These are phyloP conservation scores for Hemaris fuciformis DNA, from an alignment of 2,888 invertebrate species.

Conservation along the genomic window DNA sequence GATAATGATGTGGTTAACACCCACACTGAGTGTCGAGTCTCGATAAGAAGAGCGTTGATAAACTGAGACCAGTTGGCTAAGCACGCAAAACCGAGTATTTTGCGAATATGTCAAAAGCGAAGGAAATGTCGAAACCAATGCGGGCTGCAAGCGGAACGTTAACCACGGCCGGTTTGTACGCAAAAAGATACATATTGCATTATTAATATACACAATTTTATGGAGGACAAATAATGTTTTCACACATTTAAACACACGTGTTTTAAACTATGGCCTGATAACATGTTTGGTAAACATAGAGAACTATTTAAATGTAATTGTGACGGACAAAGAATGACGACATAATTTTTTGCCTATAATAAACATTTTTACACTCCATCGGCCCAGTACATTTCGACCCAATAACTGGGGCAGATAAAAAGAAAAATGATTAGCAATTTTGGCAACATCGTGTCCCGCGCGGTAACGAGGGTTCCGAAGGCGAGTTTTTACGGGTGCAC, in stretches of 20 bases:
- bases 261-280: not conserved
- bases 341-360: not conserved
- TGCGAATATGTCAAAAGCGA: not conserved
- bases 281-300: not conserved
- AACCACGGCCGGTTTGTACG: not conserved
- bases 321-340: not conserved
- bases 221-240: not conserved
- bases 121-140: not conserved
- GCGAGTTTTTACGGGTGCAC: slow-evolving; percentile 24
- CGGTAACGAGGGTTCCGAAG: slow-evolving; percentile 8
- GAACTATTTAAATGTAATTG: not conserved
- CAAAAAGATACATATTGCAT: not conserved
- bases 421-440: slow-evolving; percentile 8
- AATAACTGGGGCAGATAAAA: not conserved
- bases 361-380: not conserved
- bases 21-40: slow-evolving; percentile 13
- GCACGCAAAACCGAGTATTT: not conserved
- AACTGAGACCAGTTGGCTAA: not conserved
- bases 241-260: too few relatives aligned
- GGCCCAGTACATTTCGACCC: not conserved
- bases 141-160: not conserved
- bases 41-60: slow-evolving; percentile 8
- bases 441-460: not conserved
- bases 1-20: slow-evolving; percentile 19
- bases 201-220: not conserved